These are phyloP conservation scores for Scaptomyza hsui DNA, from an alignment of 1,140 invertebrate species.

Conservation along the genomic window DNA sequence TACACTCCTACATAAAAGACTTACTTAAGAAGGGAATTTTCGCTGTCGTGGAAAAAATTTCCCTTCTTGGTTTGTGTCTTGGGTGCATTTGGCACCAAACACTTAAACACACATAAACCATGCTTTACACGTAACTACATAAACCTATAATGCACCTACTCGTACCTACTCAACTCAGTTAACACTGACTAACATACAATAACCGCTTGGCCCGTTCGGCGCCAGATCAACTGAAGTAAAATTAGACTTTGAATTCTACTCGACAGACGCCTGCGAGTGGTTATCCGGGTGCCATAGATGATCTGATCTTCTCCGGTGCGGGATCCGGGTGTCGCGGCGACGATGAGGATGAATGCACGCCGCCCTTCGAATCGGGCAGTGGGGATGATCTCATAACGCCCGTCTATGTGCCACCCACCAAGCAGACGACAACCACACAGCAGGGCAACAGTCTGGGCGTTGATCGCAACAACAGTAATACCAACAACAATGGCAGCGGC, in stretches of 20 bases:
- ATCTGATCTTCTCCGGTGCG: slow-evolving; percentile 94
- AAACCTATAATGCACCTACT: slow-evolving; percentile 49
- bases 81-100: too few relatives aligned
- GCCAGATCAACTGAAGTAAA: slow-evolving; percentile 78
- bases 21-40: not conserved
- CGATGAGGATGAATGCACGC: slow-evolving; percentile 94
- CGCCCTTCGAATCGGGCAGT: slow-evolving; percentile 91
- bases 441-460: slow-evolving; percentile 62
- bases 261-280: slow-evolving; percentile 92
- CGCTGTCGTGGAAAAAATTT: not conserved
- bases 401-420: slow-evolving; percentile 93
- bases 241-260: slow-evolving; percentile 78
- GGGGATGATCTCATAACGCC: slow-evolving; percentile 96
- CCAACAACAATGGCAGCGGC: slow-evolving; percentile 15
- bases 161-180: slow-evolving; percentile 53
- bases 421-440: slow-evolving; percentile 87
- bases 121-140: not conserved
- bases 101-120: slow-evolving; percentile 1
- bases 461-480: slow-evolving; percentile 36
- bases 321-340: slow-evolving; percentile 94
- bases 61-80: too few relatives aligned
- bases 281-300: slow-evolving; percentile 91
- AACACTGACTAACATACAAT: slow-evolving; percentile 56
- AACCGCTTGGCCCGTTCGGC: slow-evolving; percentile 60
- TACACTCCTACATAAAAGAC: not conserved